These are phyloP conservation scores for Melitaea cinxia DNA, from an alignment of 1,140 invertebrate species.

Conservation along the genomic window DNA sequence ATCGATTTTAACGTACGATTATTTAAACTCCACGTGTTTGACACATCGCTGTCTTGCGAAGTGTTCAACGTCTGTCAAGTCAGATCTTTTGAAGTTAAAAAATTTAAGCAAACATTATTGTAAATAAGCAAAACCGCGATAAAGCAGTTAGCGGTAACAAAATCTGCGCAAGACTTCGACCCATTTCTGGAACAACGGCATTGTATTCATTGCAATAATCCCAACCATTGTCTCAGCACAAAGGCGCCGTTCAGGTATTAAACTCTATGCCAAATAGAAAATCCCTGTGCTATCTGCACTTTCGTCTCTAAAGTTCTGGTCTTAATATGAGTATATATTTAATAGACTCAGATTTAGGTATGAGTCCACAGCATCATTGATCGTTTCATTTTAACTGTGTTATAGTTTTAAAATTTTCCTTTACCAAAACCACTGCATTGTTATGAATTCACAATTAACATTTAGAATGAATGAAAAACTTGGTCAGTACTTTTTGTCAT, in stretches of 20 bases:
- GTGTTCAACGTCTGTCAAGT: no score
- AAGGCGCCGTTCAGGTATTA: slow-evolving; percentile 12
- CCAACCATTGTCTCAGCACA: slow-evolving; percentile 10
- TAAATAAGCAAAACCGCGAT: not conserved
- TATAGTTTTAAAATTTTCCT: not conserved
- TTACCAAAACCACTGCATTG: no score
- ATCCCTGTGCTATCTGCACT: slow-evolving; percentile 21
- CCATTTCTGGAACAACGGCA: slow-evolving; percentile 12
- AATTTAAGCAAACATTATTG: not conserved
- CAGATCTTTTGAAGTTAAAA: no score
- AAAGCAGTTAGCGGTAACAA: not conserved
- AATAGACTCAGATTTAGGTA: not conserved
- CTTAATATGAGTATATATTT: slow-evolving; percentile 1
- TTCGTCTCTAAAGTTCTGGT: slow-evolving; percentile 12
- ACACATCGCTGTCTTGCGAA: no score
- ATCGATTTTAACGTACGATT: no score
- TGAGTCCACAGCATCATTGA: not conserved
- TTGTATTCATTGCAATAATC: slow-evolving; percentile 12
- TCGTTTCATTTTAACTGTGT: not conserved
- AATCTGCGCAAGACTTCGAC: slow-evolving; percentile 4
- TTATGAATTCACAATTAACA: no score
- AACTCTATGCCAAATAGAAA: slow-evolving; percentile 19
- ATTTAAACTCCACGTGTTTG: no score
- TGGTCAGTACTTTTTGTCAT: no score
- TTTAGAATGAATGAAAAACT: no score